A percentile compares a stretch with the other conserved stretches of the same genome.
Conservation (phyloP, 2,113 vertebrate species). For the Leucoraja erinaceus region DNA sequence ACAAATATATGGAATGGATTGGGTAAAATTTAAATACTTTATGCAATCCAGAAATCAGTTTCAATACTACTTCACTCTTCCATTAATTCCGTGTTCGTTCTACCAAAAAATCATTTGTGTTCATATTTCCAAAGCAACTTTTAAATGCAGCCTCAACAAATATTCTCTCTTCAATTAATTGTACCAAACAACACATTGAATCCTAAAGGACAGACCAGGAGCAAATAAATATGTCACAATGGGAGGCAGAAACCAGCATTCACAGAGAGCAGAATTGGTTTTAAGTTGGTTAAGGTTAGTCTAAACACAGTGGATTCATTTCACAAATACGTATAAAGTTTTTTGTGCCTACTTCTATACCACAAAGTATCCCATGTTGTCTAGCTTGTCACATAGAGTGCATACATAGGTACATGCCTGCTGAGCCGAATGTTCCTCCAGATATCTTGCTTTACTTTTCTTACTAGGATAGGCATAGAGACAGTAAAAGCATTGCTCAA, state of each 20-base stretch:
- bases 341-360: neutral
- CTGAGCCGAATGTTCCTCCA: slow-evolving; percentile 88
- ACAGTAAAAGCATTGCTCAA: slow-evolving; percentile 96
- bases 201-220: neutral
- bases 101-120: neutral
- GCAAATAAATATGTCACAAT: neutral
- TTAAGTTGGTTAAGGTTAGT: neutral
- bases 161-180: neutral
- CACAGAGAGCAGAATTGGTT: neutral
- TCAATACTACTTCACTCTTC: neutral
- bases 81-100: neutral
- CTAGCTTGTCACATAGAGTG: neutral
- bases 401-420: slow-evolving; percentile 61
- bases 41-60: no score
- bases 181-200: neutral
- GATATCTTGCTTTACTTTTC: slow-evolving; percentile 92
- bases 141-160: neutral
- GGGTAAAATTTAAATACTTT: neutral
- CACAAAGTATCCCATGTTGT: neutral
- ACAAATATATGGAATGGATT: no score
- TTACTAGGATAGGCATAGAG: slow-evolving; percentile 90
- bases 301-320: neutral
- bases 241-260: no score
- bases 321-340: neutral
- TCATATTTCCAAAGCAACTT: neutral